Evolutionary conservation across 1,140 invertebrate species (phyloP), one percentile per base, ranked within the genome.

Genomic region (Caenorhabditis brenneri): DNA sequence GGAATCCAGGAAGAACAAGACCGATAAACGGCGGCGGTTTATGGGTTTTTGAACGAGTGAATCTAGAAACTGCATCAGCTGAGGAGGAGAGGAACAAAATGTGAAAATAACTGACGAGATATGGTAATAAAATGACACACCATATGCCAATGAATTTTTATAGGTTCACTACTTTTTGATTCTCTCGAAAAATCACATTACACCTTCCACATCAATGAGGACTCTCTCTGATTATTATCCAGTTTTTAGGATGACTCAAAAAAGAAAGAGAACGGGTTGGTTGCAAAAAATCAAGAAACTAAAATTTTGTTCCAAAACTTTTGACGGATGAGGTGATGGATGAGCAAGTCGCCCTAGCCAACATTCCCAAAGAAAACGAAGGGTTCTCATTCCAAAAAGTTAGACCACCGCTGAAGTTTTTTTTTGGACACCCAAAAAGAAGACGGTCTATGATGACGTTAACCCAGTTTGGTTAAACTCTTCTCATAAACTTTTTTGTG

Each of bases 271-370:
- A 65, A 65, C 0, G n/a, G n/a, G 24, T 65, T 39, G 65, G 36
- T 42, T 74, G 65, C 65, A 74, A 74, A 74, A 42, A 5, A 19
- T n/a, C 6, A 74, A 74, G 19, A 74, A 6, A 74, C 33, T 74
- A 36, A 74, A 74, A 15, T 42, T 65, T 65, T 19, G 29, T 42
- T 42, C 36, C 65, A 42, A 42, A 42, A 24, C 22, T 16, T 42
- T 27, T 74, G 65, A 74, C 65, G 65, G 36, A 65, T 65, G 58
- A 74, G n/a, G 65, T 65, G 65, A 74, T 74, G 65, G 65, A 74
- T 74, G 65, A 42, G 65, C 36, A 22, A 24, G 36, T 74, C 65
- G 36, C 22, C 65, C 6, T 33, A 74, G 65, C 36, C 24, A 74
- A 24, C n/a, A 24, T 42, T 74, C 15, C 10, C 10, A 55, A 55